These are phyloP conservation scores for Axea sp. DNA, from an alignment of 2,888 invertebrate genomes.

Conservation along the genomic window DNA sequence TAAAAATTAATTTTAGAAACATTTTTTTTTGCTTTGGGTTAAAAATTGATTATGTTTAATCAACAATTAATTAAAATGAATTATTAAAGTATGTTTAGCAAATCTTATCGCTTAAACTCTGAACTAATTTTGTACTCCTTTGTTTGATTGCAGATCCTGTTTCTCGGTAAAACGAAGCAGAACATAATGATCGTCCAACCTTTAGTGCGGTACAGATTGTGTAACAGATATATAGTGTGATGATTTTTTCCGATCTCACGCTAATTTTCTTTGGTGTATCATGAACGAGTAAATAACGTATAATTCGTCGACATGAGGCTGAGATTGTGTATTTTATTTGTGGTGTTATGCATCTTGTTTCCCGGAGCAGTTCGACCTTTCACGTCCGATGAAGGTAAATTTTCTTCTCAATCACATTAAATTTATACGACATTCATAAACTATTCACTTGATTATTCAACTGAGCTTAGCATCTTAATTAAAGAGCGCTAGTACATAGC, in stretches of 20 bases:
- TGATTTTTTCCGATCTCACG: conserved; percentile 51
- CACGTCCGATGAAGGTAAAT: conserved; percentile 76
- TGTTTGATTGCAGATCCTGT: conserved; percentile 60
- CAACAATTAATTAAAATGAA: too few species aligned
- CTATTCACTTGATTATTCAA: conserved; percentile 1
- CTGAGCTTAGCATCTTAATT: conserved; percentile 2
- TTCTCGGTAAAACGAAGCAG: conserved; percentile 34
- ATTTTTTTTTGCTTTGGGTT: too few species aligned
- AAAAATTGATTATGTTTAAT: too few species aligned
- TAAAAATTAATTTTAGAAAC: too few species aligned
- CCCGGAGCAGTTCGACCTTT: conserved; percentile 72
- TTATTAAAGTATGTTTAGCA: too few species aligned
- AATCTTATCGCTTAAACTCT: too few species aligned
- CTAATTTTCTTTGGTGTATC: conserved; percentile 64
- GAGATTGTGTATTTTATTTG: conserved; percentile 74
- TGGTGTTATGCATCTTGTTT: conserved; percentile 73
- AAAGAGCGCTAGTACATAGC: too few species aligned
- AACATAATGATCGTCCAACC: conserved; percentile 36
- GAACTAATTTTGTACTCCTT: conserved; percentile 29
- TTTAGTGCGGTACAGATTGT: conserved; percentile 51
- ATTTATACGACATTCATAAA: conserved; percentile 21
- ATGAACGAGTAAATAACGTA: conserved; percentile 75
- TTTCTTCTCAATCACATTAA: conserved; percentile 20
- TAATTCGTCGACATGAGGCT: conserved; percentile 76
- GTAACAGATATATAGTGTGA: conserved; percentile 54